Evolutionary conservation across 2,888 invertebrate genomes (phyloP), one percentile per base, ranked within the genome.

Genomic region (Notodonta dromedarius): DNA sequence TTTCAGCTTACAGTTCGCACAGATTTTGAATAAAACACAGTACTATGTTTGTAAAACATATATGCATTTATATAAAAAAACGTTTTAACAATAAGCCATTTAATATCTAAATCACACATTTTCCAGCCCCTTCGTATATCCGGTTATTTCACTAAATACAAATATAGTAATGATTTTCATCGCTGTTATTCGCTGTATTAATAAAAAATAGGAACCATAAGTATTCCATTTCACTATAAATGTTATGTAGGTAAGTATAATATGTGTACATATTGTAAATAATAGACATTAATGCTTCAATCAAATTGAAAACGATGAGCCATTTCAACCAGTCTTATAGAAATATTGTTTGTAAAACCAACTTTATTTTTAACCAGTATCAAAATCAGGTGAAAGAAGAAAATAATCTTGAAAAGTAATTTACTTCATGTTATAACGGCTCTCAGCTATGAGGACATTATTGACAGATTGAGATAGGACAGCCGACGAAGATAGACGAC

Each of bases 301-400:
- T 58, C 55, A 51, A 58, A 59, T 58, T 68, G 51, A 40, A 46
- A 63, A 54, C 40, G 35, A 52, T 14, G 48, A 69, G 60, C 53
- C 44, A 39, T 39, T 61, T 58, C 44, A 59, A 63, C 58, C 35
- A 35, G 35, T 35, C 6, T 35, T 7, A 35, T 35, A 35, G 35
- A 35, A 7, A 5, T 6, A 35, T 4, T 35, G 35, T 6, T 35
- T 35, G 35, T 0, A 4, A 35, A 35, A 35, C 35, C 35, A 35
- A 35, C 35, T 35, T 3, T 35, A 35, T 35, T 35, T 35, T 35
- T 35, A 35, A 42, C 42, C 9, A 11, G 9, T 9, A 42, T 4
- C 0, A 42, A 42, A 11, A 42, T 42, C 12, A 11, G 42, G 42
- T 42, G 9, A 35, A 35, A 42, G 11, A 12, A 2, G 42, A 42